Base-by-base conservation (phyloP, 2,797 vertebrate genomes). In the Sphenodon punctatus region DNA sequence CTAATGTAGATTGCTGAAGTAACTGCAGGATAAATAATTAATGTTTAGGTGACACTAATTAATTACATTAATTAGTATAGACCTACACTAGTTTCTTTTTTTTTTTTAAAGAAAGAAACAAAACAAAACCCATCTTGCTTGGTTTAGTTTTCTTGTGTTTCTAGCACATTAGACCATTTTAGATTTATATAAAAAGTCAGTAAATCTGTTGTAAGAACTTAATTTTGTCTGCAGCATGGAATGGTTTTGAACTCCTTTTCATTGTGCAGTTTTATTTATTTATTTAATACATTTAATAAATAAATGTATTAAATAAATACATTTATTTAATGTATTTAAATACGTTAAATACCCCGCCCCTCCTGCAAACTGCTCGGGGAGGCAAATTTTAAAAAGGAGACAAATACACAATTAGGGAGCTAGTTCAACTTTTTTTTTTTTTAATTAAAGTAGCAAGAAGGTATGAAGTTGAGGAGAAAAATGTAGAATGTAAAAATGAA, bases 1-100 rank as follows among this genome's bases (percentile, higher is more conserved):
- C 69, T 59, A 25, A 39, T 27, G 51, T 51, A 22, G 80, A 51
- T 70, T 67, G 69, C 60, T 43, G 63, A 88, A 64, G 88, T 82
- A 82, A 39, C 64, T 78, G 67, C 27, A 23, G 46, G 64, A 86
- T 91, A 88, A 87, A 91, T 88, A 82, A 92, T 86, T 90, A 68
- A 87, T 76, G 51, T 84, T 84, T 70, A 63, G 64, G 42, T 86
- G 75, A 68, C 82, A 71, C 22, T 80, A 78, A 84, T 87, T 86
- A 88, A 86, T 89, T 76, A 64, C 1, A 1, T 38, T 63, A 84
- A 86, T 88, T 86, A 84, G 56, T n/a, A 60, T 78, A 75, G 36
- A 55, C 43, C 75, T 67, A 63, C 6, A 17, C 22, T 36, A 4
- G 56, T 76, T 49, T 34, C 49, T 66, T 80, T 59, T 69, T 51